Base-by-base conservation (phyloP, 2,888 invertebrate genomes). In the Cerceris ruficornis region DNA sequence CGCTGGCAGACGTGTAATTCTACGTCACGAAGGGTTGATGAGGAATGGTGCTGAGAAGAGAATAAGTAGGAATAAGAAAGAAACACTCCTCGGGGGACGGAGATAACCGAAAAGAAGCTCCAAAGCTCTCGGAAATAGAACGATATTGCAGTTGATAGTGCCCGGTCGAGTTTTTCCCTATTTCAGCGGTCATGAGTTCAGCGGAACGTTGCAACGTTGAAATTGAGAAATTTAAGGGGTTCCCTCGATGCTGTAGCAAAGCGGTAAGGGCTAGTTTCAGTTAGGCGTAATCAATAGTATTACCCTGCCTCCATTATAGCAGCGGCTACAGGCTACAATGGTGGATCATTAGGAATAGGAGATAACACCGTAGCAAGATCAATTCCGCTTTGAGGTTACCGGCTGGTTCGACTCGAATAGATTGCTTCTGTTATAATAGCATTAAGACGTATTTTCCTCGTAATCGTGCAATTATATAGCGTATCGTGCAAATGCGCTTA, bases 271-370 rank as follows among this genome's bases (percentile, higher is more conserved):
- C 70, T 65, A 78, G 77, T 83, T 80, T 83, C 85, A 79, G 78
- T 77, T 81, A 77, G 77, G 66, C 76, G 75, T 70, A 85, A 85
- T 85, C 85, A 83, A 85, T 85, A 85, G 85, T 72, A 85, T 85
- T 85, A 85, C 68, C 65, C 67, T 43, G 74, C 58, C 64, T 74
- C 82, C 77, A 85, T 85, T 82, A 82, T 80, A 73, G 67, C 66
- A 69, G 73, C 69, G 65, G 71, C 71, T 72, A 74, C 68, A 67
- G 69, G 74, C 50, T 69, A 83, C 85, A 85, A 85, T 83, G 82
- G 85, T 83, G 78, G 83, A 83, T 85, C 85, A 85, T 85, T 85
- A 85, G 85, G 85, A 85, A 85, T 82, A 77, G 76, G 75, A 83
- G 83, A 80, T 85, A 83, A 83, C 81, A 75, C 83, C 64, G 83